Evolutionary conservation across 2,113 vertebrate species (phyloP), one percentile per base, ranked within the genome.

Genomic region (Microcebus ravelobensis): DNA sequence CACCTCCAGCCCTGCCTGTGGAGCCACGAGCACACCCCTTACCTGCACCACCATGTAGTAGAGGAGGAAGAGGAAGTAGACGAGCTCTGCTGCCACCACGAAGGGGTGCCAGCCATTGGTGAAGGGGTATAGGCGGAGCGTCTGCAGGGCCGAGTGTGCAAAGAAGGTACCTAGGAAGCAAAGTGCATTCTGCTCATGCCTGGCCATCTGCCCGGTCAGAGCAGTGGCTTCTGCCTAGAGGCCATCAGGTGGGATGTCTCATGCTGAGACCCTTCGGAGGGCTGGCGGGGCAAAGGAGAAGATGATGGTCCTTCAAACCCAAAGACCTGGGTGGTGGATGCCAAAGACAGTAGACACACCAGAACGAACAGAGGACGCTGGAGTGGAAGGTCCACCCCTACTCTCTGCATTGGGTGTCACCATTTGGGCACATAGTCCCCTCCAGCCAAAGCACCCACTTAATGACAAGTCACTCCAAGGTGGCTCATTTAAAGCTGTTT

Each of bases 41-140:
- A 99, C 99, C 99, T 99, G 99, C 39, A 99, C 94, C 93, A 98
- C 97, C 99, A 99, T 99, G 98, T 99, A 99, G 98, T 99, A 99
- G 81, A 99, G 73, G 90, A 99, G 98, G 61, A 99, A 99, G 92
- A 99, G 98, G 97, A 99, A 99, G 98, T 99, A 99, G 87, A 99
- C 96, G 0, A 98, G 97, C 98, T 99, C 99, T 68, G 99, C 99
- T 25, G 98, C 99, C 96, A 99, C 98, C 71, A 99, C 99, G 57
- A 99, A 99, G 92, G 99, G 98, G 91, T 99, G 99, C 85, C 99
- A 98, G 31, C 99, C 99, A 27, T 98, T 98, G 0, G 99, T 99
- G 34, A 99, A 99, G 36, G 99, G 99, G 97, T 99, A 99, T 42
- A 99, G 99, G 90, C 98, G 99, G 61, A 99, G 97, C 57, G 98